Base-by-base conservation (phyloP, 2,888 invertebrate species). In the Spisula solida region DNA sequence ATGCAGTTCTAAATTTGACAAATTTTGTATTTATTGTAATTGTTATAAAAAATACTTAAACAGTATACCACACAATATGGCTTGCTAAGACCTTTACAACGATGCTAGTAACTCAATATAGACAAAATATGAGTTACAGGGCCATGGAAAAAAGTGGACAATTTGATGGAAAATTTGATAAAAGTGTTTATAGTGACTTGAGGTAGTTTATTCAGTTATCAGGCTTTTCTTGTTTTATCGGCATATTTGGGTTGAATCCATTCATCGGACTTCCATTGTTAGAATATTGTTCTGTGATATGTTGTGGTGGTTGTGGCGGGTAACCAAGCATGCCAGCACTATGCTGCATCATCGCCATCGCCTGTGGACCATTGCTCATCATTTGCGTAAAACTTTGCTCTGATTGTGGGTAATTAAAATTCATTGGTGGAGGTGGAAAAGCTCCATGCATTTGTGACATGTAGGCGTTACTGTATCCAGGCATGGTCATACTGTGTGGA, bases 211-310 rank as follows among this genome's bases (percentile, higher is more conserved):
- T 48, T 81, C 48, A 81, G 16, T 34, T 81, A 78, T 88, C 88
- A 20, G 86, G 81, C 56, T 89, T 89, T 85, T 89, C 89, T 66
- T 89, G 89, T 81, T 89, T 89, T 0, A 89, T 89, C 1, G 80
- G 84, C 34, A 89, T 55, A 51, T 82, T 75, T 29, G 81, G 85
- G 31, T 85, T 14, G 81, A 85, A 85, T 25, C 85, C 81, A 41
- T 85, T 84, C 12, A 55, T 48, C 12, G 56, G 60, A 31, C 85
- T 66, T 14, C 16, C 41, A 66, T 25, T 34, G 16, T n/a, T 34
- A 18, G 70, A 31, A 47, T 70, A 85, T n/a, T 81, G 85, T n/a
- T 85, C 85, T 2, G 16, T 12, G 31, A 51, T 78, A 18, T 78
- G 79, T 20, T 47, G 85, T 41, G 34, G 51, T 5, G 41, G 79